Evolutionary conservation across 1,140 invertebrate species (phyloP), one percentile per base, ranked within the genome.

Genomic region (Drosophila chauvacae): DNA sequence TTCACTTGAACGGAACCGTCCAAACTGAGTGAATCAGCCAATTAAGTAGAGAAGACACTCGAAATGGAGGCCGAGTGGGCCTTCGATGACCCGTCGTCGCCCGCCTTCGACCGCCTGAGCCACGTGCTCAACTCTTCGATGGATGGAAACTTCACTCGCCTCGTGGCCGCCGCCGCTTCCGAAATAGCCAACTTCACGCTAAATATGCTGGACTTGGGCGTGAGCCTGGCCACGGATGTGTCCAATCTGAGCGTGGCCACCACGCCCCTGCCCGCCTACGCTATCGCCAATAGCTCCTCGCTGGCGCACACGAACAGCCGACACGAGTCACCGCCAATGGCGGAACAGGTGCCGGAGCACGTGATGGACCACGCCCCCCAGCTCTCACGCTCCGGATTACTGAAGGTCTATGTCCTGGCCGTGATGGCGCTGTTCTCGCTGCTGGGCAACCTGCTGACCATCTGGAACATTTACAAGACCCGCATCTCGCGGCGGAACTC

Each of bases 351-450:
- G 37, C 81, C 86, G 5, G 86, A 90, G 53, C 82, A 84, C 56
- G 65, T 81, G 2, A 84, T 94, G 65, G 94, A 94, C 53, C 96
- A 96, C 78, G 95, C 95, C 0, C 96, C 96, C 1, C 91, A 92
- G 37, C 77, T 96, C 7, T 95, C 94, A 0, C 93, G 90, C 20
- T 93, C 92, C 3, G 94, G 94, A 0, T 87, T 95, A 56, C 93
- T 95, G 7, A 95, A 95, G 75, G 95, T 94, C 0, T 94, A 95
- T 68, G 93, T 97, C 0, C 90, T 97, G 9, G 93, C 93, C 0
- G 92, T 95, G 2, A 95, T 97, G 93, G 96, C 96, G 1, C 64
- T 95, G 0, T 84, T 97, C 51, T 96, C 96, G 0, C 93, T 97
- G 1, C 84, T 96, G 33, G 96, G 95, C 20, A 97, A 97, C 88